These are phyloP conservation scores for Hypomecis atomaria DNA, from an alignment of 2,888 invertebrate genomes.

Conservation along the genomic window DNA sequence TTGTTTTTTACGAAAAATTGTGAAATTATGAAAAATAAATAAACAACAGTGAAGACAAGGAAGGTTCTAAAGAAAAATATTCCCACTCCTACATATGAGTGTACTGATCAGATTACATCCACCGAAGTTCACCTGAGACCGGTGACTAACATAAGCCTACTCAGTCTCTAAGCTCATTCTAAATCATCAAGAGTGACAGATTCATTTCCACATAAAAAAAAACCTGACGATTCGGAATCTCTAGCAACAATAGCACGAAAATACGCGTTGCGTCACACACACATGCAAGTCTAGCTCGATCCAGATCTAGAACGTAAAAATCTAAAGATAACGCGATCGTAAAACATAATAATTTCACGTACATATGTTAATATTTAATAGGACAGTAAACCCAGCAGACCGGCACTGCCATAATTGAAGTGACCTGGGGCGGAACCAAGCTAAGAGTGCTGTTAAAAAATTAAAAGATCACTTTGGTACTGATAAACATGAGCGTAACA, in stretches of 20 bases:
- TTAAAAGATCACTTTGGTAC: conserved; percentile 54
- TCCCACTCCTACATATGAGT: conserved; percentile 4
- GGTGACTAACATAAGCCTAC: conserved; percentile 25
- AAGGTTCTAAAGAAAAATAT: not conserved
- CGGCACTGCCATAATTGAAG: conserved; percentile 64
- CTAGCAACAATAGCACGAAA: conserved; percentile 30
- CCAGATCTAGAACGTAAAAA: conserved; percentile 33
- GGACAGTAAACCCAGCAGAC: conserved; percentile 74
- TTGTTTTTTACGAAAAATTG: no score
- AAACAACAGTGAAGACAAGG: no score
- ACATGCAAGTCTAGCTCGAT: conserved; percentile 21
- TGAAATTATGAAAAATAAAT: no score
- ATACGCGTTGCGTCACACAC: conserved; percentile 29
- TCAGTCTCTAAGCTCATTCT: not conserved
- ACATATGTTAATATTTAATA: conserved; percentile 69
- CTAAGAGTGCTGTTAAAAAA: conserved; percentile 54
- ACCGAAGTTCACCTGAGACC: conserved; percentile 9
- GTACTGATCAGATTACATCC: conserved; percentile 12
- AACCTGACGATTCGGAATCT: conserved; percentile 11
- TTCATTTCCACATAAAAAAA: conserved; percentile 28
- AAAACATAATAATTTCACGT: conserved; percentile 48
- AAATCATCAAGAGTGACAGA: conserved; percentile 20
- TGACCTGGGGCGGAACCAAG: conserved; percentile 32
- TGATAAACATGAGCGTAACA: conserved; percentile 38
- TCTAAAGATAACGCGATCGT: conserved; percentile 37